phyloP scores from a whole-genome alignment of 1,140 invertebrate genomes.

The Gryllus bimaculatus region DNA sequence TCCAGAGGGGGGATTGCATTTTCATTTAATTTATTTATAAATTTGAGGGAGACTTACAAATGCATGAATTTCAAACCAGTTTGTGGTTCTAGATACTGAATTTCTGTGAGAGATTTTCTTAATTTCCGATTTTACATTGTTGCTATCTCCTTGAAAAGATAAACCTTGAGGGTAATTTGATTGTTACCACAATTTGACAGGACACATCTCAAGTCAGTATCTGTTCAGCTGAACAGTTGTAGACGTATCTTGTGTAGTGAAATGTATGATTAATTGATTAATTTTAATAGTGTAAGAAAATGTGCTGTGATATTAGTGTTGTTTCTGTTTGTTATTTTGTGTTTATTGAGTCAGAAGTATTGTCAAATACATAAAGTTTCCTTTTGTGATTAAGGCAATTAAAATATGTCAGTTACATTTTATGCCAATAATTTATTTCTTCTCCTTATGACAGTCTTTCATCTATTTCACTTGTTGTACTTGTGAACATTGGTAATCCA shows the following conservation, averaged over 20 bases:
- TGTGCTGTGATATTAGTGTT: slow-evolving; percentile 23
- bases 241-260: neutral
- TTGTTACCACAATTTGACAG: slow-evolving; percentile 18
- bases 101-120: neutral
- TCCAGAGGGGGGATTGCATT: too few species aligned
- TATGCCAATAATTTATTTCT: too few species aligned
- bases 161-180: slow-evolving; percentile 3
- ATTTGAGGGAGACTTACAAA: too few species aligned
- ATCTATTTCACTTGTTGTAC: too few species aligned
- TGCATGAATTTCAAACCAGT: too few species aligned
- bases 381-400: neutral
- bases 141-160: neutral
- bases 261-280: slow-evolving; percentile 12
- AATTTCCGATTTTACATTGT: neutral
- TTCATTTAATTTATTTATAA: too few species aligned
- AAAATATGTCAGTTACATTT: neutral
- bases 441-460: too few species aligned
- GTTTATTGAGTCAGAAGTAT: slow-evolving; percentile 11
- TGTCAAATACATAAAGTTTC: slow-evolving; percentile 7
- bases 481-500: too few species aligned
- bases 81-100: neutral
- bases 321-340: slow-evolving; percentile 15
- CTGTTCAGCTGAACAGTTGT: neutral
- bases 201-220: neutral
- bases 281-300: slow-evolving; percentile 17